A percentile compares a stretch with the other conserved stretches of the same genome.
Evolutionary conservation across 2,113 vertebrate species (phyloP).

Genomic region (Synchiropus splendidus): DNA sequence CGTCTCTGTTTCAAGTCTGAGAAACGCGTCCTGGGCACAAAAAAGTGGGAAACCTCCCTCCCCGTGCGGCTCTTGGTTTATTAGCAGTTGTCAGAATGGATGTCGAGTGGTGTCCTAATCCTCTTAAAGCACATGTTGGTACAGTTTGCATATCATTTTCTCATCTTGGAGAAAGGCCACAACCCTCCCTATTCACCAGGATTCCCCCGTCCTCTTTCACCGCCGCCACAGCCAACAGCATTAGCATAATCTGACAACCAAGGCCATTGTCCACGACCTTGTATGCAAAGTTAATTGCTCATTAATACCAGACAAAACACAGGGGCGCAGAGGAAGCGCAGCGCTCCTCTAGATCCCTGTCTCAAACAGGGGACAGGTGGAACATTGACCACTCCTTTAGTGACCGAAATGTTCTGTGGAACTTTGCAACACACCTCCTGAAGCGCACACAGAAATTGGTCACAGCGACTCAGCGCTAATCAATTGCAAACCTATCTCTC

Average conservation of each 20-base stretch:
- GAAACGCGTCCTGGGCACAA: not conserved
- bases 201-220: conserved; percentile 43
- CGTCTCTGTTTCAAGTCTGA: not conserved
- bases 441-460: conserved; percentile 49
- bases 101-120: conserved; percentile 64
- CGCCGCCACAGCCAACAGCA: conserved; percentile 35
- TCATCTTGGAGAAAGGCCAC: conserved; percentile 51
- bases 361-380: conserved; percentile 39
- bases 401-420: conserved; percentile 8
- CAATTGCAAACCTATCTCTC: conserved; percentile 61
- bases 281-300: conserved; percentile 68
- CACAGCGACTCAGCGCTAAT: conserved; percentile 55
- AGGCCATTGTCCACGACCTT: conserved; percentile 56
- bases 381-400: conserved; percentile 8
- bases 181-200: conserved; percentile 47
- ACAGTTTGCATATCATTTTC: conserved; percentile 68
- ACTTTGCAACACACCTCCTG: conserved; percentile 10
- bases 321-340: conserved; percentile 55
- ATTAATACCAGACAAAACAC: conserved; percentile 62
- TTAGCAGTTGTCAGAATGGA: conserved; percentile 52
- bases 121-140: conserved; percentile 60
- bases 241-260: conserved; percentile 67
- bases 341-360: conserved; percentile 33
- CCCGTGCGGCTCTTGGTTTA: conserved; percentile 37
- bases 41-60: conserved; percentile 13